These are phyloP conservation scores for Phalacrocorax brasilianus DNA, from an alignment of 2,113 vertebrate species.

Conservation along the genomic window DNA sequence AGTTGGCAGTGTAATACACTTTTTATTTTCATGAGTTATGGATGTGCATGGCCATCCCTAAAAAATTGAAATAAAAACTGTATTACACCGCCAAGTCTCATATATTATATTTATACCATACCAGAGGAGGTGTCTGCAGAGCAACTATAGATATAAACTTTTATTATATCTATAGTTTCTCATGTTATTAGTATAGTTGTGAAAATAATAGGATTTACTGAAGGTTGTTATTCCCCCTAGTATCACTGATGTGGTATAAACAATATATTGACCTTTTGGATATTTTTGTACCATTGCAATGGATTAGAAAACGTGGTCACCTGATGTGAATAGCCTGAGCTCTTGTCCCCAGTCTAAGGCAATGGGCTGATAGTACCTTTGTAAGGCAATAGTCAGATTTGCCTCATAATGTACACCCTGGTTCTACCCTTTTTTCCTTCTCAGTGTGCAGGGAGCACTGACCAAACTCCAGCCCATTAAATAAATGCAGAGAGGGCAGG, in stretches of 20 bases:
- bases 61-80: conserved; percentile 76
- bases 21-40: conserved; percentile 77
- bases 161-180: conserved; percentile 75
- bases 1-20: conserved; percentile 75
- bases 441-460: neutral
- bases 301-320: conserved; percentile 22
- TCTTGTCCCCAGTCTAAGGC: neutral
- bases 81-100: conserved; percentile 72
- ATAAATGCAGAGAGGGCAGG: neutral
- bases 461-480: neutral
- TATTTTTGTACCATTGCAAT: neutral
- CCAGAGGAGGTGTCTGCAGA: conserved; percentile 74
- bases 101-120: conserved; percentile 77
- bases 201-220: conserved; percentile 75
- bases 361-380: neutral
- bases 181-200: conserved; percentile 74
- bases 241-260: conserved; percentile 57
- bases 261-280: conserved; percentile 66
- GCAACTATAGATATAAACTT: conserved; percentile 75
- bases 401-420: neutral
- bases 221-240: conserved; percentile 67
- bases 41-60: conserved; percentile 72
- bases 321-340: neutral
- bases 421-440: neutral
- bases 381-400: neutral